Percentiles rank a stretch among this genome's conserved stretches.
These are phyloP conservation scores for Callipepla squamata DNA, from an alignment of 2,113 vertebrate genomes.

Conservation along the genomic window DNA sequence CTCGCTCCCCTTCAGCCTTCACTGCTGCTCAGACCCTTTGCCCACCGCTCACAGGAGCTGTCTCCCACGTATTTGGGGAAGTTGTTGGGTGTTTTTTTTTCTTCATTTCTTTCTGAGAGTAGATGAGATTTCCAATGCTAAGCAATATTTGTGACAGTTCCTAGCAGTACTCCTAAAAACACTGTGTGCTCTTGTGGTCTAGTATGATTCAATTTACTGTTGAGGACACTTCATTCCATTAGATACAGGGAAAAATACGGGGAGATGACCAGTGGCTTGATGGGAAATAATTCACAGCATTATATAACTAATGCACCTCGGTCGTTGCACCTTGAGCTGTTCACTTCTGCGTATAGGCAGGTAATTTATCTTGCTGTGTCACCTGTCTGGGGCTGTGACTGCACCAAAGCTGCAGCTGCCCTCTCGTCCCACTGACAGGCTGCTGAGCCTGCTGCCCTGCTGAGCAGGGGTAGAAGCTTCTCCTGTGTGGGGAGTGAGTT, in stretches of 20 bases:
- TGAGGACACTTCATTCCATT: background rate
- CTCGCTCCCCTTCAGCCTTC: background rate
- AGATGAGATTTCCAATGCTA: background rate
- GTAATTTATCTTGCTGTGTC: background rate
- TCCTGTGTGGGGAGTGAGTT: background rate
- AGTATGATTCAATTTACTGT: background rate
- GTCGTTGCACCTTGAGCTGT: background rate
- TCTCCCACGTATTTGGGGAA: background rate
- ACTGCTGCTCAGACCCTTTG: background rate
- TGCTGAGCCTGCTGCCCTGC: background rate
- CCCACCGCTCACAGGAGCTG: accelerated
- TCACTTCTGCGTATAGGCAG: background rate
- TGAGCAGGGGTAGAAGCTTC: background rate
- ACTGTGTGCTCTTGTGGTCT: background rate
- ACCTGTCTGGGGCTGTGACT: background rate
- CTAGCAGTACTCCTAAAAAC: background rate
- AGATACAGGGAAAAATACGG: background rate
- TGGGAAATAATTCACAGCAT: background rate
- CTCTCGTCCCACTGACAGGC: background rate
- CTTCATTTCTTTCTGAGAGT: background rate
- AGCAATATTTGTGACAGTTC: background rate
- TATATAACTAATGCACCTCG: background rate
- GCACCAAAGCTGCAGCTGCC: background rate
- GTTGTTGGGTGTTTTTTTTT: background rate
- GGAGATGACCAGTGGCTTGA: background rate